A percentile compares a stretch with the other conserved stretches of the same genome.
Conservation (phyloP, 2,113 vertebrate species). For the Cebidichthys violaceus region DNA sequence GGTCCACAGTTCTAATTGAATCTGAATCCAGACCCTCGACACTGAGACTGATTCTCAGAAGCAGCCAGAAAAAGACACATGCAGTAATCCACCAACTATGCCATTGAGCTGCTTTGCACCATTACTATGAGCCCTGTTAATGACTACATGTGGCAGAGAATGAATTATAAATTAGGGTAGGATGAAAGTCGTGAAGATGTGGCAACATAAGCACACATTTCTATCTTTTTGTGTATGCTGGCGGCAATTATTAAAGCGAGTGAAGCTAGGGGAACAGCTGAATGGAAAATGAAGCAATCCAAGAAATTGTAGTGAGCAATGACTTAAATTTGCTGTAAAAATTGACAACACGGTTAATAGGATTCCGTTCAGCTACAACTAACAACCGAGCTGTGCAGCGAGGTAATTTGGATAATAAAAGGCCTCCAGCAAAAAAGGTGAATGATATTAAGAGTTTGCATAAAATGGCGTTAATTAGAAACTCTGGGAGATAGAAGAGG, state of each 20-base stretch:
- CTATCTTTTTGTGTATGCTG: slow-evolving; percentile 26
- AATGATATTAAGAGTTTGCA: slow-evolving; percentile 25
- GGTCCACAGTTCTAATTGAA: slow-evolving; percentile 44
- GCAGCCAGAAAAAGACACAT: slow-evolving; percentile 36
- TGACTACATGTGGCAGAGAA: slow-evolving; percentile 47
- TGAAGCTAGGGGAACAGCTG: background rate
- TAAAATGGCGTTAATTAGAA: slow-evolving; percentile 50
- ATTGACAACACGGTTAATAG: slow-evolving; percentile 13
- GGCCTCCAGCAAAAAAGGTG: slow-evolving; percentile 15
- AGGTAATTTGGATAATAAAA: slow-evolving; percentile 58
- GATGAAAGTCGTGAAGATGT: slow-evolving; percentile 11
- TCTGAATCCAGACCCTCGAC: slow-evolving; percentile 28
- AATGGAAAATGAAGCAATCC: slow-evolving; percentile 19
- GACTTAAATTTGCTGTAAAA: slow-evolving; percentile 40
- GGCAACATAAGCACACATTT: slow-evolving; percentile 27
- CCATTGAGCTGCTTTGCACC: slow-evolving; percentile 2
- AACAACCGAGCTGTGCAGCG: slow-evolving; percentile 14
- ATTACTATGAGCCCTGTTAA: slow-evolving; percentile 49
- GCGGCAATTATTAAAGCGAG: slow-evolving; percentile 19
- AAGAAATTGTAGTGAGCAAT: slow-evolving; percentile 23
- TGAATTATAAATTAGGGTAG: slow-evolving; percentile 55
- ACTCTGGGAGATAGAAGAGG: background rate
- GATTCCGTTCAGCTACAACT: slow-evolving; percentile 26
- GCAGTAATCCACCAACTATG: slow-evolving; percentile 9
- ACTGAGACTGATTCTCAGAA: slow-evolving; percentile 41